A percentile compares a stretch with the other conserved stretches of the same genome.
These are phyloP conservation scores for Xiphias gladius DNA, from an alignment of 2,113 vertebrate species.

Conservation along the genomic window DNA sequence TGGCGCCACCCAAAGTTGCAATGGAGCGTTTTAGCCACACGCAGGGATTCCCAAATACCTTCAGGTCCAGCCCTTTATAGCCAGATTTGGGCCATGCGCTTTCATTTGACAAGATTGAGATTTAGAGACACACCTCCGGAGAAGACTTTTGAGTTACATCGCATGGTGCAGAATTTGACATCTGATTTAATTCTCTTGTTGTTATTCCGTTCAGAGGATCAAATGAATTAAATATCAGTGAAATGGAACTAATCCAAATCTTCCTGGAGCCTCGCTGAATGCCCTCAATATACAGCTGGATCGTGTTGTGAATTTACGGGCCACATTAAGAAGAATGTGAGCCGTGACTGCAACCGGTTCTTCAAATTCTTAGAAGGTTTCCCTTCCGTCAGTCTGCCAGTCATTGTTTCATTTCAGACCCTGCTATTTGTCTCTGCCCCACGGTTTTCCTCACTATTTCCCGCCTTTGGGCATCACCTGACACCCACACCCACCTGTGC, in stretches of 20 bases:
- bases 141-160: not conserved
- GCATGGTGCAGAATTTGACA: not conserved
- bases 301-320: not conserved
- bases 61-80: not conserved
- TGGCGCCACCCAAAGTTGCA: conserved; percentile 81
- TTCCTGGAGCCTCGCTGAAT: not conserved
- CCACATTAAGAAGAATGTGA: not conserved
- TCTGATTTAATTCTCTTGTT: conserved; percentile 3
- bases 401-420: not conserved
- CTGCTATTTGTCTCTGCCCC: too few relatives aligned
- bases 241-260: conserved; percentile 41
- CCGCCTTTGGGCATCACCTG: not conserved
- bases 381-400: not conserved
- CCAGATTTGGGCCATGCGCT: conserved; percentile 2
- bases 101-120: not conserved
- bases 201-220: conserved; percentile 1
- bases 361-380: not conserved
- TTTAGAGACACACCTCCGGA: not conserved
- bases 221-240: conserved; percentile 42
- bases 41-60: conserved; percentile 22
- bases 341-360: not conserved
- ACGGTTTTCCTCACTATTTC: not conserved
- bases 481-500: not conserved
- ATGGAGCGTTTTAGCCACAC: conserved; percentile 1
- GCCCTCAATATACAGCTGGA: not conserved